Conservation (phyloP, 2,888 invertebrate genomes). For the Orthosia gracilis region DNA sequence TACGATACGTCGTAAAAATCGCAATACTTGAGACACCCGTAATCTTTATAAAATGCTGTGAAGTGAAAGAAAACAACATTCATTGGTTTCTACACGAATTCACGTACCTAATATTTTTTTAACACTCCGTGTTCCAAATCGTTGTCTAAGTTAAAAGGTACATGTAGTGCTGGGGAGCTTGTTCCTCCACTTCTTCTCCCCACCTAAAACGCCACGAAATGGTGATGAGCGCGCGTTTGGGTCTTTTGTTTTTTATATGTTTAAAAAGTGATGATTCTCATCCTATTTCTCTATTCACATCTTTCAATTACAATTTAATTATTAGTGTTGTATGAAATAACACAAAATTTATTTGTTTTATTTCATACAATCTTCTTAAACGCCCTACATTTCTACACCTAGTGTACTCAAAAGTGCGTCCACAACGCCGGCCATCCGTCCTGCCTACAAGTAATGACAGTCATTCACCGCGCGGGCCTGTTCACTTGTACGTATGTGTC, state of each 20-base stretch:
- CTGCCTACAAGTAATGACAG: slow-evolving; percentile 17
- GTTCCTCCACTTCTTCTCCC: no score
- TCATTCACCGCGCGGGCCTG: slow-evolving; percentile 10
- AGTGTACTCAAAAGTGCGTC: background rate
- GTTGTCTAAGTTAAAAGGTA: no score
- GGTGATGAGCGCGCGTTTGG: no score
- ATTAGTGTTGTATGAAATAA: no score
- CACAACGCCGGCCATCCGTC: slow-evolving; percentile 2
- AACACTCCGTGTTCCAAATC: no score
- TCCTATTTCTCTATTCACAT: no score
- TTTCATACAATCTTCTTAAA: background rate
- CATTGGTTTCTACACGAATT: background rate
- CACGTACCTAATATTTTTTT: no score
- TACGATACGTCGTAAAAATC: background rate
- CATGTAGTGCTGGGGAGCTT: no score
- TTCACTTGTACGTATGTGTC: slow-evolving; percentile 50
- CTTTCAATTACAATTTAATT: background rate
- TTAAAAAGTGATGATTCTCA: no score
- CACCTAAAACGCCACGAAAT: no score
- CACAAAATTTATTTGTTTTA: no score
- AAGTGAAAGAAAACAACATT: background rate
- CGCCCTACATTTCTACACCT: background rate
- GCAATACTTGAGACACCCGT: background rate
- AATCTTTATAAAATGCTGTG: background rate
- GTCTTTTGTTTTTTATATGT: no score